phyloP scores from a whole-genome alignment of 2,113 vertebrate genomes.

The Acanthochromis polyacanthus region DNA sequence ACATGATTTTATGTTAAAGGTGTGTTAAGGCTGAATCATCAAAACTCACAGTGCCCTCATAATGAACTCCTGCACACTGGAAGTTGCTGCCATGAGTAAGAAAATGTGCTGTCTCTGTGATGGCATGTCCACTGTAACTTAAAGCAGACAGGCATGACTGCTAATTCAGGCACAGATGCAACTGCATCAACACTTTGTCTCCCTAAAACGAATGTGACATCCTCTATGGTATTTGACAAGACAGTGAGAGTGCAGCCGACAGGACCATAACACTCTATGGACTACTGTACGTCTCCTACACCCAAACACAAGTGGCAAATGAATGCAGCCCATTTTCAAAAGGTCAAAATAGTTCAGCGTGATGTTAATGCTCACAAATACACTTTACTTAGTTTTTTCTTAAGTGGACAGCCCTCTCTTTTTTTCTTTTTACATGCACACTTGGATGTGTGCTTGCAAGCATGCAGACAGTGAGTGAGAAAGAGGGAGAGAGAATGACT shows the following conservation, averaged over 20 bases:
- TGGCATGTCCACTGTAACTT: constrained; percentile 32
- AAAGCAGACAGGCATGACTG: constrained; percentile 44
- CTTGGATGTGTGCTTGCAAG: not conserved
- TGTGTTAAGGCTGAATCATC: constrained; percentile 33
- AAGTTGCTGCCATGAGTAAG: constrained; percentile 18
- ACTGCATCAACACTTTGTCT: constrained; percentile 52
- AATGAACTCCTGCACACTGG: constrained; percentile 36
- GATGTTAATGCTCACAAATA: too few species aligned
- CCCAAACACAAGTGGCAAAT: not conserved
- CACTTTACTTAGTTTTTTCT: constrained; percentile 44
- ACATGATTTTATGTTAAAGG: constrained; percentile 33
- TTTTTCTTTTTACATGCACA: constrained; percentile 43
- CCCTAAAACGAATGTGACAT: constrained; percentile 48
- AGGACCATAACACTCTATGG: constrained; percentile 7
- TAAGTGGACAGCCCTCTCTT: constrained; percentile 33
- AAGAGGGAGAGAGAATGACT: constrained; percentile 24
- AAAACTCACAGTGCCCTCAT: constrained; percentile 5
- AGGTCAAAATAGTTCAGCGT: too few species aligned
- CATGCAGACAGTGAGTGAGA: not conserved
- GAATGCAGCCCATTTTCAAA: not conserved
- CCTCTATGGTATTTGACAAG: constrained; percentile 51
- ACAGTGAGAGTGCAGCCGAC: constrained; percentile 6
- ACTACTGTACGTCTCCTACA: constrained; percentile 13
- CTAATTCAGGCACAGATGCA: constrained; percentile 49
- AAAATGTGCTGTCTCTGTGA: constrained; percentile 24